Evolutionary conservation across 2,888 invertebrate genomes (phyloP), one percentile per base, ranked within the genome.

Genomic region (Nymphalis c-album): DNA sequence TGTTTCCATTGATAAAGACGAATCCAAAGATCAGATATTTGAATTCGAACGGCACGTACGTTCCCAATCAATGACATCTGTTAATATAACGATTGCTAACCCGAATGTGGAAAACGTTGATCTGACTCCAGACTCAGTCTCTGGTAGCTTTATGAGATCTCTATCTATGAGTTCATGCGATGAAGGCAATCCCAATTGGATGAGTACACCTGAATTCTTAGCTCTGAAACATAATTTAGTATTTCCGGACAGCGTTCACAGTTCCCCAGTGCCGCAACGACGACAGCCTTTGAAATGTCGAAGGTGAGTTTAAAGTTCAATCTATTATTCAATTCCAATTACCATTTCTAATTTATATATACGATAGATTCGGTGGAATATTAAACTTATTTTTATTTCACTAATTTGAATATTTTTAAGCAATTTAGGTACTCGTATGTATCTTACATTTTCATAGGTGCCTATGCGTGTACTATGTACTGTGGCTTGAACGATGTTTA

Each of bases 151-250:
- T 71, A 93, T 93, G 64, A 90, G 94, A 73, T 94, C 94, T n/a
- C 84, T 94, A 74, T 94, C 94, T 16, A 87, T 94, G 78, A 95
- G 95, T 75, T 94, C 95, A 8, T 94, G 93, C 60, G 95, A 95
- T 74, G 96, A 96, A 72, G 95, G 95, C 71, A 94, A 95, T 74
- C 95, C 95, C 10, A 94, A 95, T 75, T 96, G 96, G 96, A 95
- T 96, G 94, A 94, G 94, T 68, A 96, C 96, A 0, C 96, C 96
- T 0, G 96, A 97, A 80, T 93, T 96, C 63, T 82, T 97, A 68
- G 96, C 96, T 1, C 92, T 96, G 70, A 96, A 96, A 80, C 96
- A 96, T 79, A 96, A 96, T 84, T 87, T 96, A 71, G 95, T 94
- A 51, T 96, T 96, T 83, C 96, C 96, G 1, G 96, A 97, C 70